Percentiles rank a stretch among this genome's conserved stretches.
These are phyloP conservation scores for Clarias platycephalus DNA, from an alignment of 2,797 vertebrate genomes.

Conservation along the genomic window DNA sequence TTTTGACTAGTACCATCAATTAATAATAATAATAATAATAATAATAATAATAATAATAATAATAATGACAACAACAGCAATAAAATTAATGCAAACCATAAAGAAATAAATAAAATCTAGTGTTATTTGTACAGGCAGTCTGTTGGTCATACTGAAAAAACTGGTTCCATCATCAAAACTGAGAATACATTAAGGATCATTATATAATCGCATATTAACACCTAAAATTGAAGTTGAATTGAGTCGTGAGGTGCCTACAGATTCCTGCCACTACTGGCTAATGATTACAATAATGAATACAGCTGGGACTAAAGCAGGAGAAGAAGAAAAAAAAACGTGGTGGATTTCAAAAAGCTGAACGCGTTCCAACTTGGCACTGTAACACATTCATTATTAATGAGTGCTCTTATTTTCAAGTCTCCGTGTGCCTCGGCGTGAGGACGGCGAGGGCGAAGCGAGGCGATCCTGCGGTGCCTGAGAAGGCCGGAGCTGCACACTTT, in stretches of 20 bases:
- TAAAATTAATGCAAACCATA: neutral
- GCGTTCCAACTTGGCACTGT: conserved; percentile 60
- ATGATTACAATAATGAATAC: conserved; percentile 70
- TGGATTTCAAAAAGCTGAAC: conserved; percentile 59
- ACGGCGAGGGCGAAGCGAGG: conserved; percentile 30
- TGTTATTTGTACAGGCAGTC: neutral
- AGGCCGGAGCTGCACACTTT: conserved; percentile 58
- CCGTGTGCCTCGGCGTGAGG: conserved; percentile 52
- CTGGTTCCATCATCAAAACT: neutral
- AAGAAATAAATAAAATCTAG: neutral
- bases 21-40: neutral
- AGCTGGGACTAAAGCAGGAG: conserved; percentile 54
- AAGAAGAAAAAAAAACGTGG: conserved; percentile 26
- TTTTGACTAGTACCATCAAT: too few species aligned
- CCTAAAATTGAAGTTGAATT: conserved; percentile 15
- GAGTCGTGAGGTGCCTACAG: conserved; percentile 25
- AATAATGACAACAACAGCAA: neutral
- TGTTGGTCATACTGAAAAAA: neutral
- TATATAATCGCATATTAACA: conserved; percentile 21
- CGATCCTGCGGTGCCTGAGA: conserved; percentile 40
- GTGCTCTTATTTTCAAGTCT: conserved; percentile 59
- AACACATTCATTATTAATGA: conserved; percentile 65
- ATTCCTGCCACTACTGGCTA: conserved; percentile 54
- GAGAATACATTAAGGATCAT: conserved; percentile 17
- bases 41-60: conserved; percentile 10